Percentiles rank a stretch among this genome's conserved stretches.
Conservation (phyloP, 2,888 invertebrate genomes). For the Standfussiana lucernea region DNA sequence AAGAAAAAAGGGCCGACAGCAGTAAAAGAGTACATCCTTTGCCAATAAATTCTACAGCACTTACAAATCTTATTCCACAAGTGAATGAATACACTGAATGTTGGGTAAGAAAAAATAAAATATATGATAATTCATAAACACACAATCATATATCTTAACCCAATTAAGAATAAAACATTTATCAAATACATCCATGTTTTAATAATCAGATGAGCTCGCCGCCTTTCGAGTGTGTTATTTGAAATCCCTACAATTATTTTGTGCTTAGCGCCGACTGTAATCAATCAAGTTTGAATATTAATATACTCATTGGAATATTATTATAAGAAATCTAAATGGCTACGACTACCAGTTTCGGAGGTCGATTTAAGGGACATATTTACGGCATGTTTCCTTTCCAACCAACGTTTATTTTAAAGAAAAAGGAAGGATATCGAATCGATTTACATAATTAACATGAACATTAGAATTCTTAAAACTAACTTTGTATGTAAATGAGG, state of each 20-base stretch:
- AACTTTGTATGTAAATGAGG: slow-evolving; percentile 87
- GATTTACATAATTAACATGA: slow-evolving; percentile 85
- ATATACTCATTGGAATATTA: slow-evolving; percentile 62
- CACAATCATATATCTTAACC: slow-evolving; percentile 64
- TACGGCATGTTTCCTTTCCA: slow-evolving; percentile 78
- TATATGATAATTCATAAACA: slow-evolving; percentile 51
- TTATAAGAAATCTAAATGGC: slow-evolving; percentile 58
- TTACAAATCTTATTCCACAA: slow-evolving; percentile 17
- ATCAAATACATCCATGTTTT: slow-evolving; percentile 65
- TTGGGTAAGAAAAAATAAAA: slow-evolving; percentile 41
- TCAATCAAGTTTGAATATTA: slow-evolving; percentile 72
- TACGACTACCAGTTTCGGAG: slow-evolving; percentile 54
- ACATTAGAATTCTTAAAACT: slow-evolving; percentile 77
- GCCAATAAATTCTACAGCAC: not conserved
- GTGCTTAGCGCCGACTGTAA: slow-evolving; percentile 71
- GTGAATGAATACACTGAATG: slow-evolving; percentile 36
- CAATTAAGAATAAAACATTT: slow-evolving; percentile 69
- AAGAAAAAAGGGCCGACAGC: slow-evolving; percentile 30
- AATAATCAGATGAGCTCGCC: slow-evolving; percentile 60
- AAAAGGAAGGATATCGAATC: slow-evolving; percentile 84
- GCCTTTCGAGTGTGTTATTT: slow-evolving; percentile 60
- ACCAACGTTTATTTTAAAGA: slow-evolving; percentile 70
- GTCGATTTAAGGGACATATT: slow-evolving; percentile 58
- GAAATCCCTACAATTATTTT: slow-evolving; percentile 73
- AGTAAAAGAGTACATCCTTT: slow-evolving; percentile 6